These are phyloP conservation scores for Babyrousa celebensis DNA, from an alignment of 2,797 vertebrate genomes.

Conservation along the genomic window DNA sequence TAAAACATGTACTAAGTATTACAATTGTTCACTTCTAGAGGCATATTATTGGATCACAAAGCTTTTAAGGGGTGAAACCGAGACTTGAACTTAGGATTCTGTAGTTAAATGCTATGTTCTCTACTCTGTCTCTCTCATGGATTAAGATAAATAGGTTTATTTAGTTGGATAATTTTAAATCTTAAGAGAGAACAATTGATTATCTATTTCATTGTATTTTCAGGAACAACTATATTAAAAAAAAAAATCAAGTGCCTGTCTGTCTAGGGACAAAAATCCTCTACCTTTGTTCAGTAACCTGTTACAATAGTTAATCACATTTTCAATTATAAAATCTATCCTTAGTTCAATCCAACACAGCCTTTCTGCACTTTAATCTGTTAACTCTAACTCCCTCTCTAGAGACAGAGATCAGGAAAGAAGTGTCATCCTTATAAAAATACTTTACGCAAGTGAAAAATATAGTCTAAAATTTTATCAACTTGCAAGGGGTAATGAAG, in stretches of 20 bases:
- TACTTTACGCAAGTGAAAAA: neutral
- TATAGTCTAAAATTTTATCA: neutral
- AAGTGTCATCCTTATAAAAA: neutral
- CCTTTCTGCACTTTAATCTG: neutral
- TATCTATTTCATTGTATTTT: neutral
- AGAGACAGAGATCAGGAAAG: neutral
- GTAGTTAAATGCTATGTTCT: neutral
- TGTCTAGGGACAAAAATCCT: constrained; percentile 23
- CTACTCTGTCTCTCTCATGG: neutral
- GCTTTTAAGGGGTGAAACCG: neutral
- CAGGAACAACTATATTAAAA: neutral
- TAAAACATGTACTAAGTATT: neutral
- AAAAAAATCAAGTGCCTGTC: neutral
- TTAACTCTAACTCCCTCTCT: neutral
- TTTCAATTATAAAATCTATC: constrained; percentile 49
- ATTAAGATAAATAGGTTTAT: constrained; percentile 40
- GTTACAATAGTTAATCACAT: neutral
- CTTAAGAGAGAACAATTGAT: neutral
- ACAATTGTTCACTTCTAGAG: neutral
- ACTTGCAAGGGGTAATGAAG: neutral
- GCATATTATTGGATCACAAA: neutral
- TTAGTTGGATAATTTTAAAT: neutral
- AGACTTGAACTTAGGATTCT: neutral
- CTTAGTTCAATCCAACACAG: neutral
- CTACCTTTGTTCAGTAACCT: neutral